Evolutionary conservation across 2,888 invertebrate genomes (phyloP).

Genomic region (Epinotia bilunana): DNA sequence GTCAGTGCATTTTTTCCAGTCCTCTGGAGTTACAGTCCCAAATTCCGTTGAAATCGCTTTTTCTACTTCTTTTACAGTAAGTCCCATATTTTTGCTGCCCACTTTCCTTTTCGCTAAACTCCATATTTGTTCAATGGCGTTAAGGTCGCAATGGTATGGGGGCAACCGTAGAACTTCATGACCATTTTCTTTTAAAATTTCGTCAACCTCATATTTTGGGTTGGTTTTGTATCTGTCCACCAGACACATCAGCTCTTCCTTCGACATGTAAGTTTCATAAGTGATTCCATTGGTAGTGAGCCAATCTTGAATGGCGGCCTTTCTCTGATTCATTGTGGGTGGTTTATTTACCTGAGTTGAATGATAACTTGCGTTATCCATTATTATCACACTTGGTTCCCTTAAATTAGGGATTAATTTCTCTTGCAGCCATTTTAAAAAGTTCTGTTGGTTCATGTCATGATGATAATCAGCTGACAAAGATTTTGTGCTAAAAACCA

Average conservation of each 20-base stretch:
- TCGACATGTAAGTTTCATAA: conserved; percentile 12
- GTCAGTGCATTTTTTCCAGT: conserved; percentile 9
- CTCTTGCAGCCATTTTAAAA: background rate
- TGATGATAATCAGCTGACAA: conserved; percentile 47
- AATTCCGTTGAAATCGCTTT: conserved; percentile 15
- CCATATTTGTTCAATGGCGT: conserved; percentile 5
- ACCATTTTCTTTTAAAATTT: conserved; percentile 11
- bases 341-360: conserved; percentile 1
- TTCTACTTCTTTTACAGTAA: background rate
- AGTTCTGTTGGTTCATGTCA: conserved; percentile 44
- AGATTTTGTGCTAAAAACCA: conserved; percentile 48
- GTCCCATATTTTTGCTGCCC: background rate
- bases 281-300: conserved; percentile 16
- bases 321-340: background rate
- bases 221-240: conserved; percentile 5
- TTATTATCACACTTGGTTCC: background rate
- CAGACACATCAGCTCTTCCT: conserved; percentile 25
- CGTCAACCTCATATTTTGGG: conserved; percentile 10
- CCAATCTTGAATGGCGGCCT: conserved; percentile 7
- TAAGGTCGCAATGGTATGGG: conserved; percentile 2
- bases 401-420: background rate
- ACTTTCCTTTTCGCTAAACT: background rate
- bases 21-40: conserved; percentile 5
- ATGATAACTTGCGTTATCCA: conserved; percentile 2
- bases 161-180: background rate